Percentiles rank a stretch among this genome's conserved stretches.
Evolutionary conservation across 2,113 vertebrate genomes (phyloP).

Genomic region (Cervus canadensis): DNA sequence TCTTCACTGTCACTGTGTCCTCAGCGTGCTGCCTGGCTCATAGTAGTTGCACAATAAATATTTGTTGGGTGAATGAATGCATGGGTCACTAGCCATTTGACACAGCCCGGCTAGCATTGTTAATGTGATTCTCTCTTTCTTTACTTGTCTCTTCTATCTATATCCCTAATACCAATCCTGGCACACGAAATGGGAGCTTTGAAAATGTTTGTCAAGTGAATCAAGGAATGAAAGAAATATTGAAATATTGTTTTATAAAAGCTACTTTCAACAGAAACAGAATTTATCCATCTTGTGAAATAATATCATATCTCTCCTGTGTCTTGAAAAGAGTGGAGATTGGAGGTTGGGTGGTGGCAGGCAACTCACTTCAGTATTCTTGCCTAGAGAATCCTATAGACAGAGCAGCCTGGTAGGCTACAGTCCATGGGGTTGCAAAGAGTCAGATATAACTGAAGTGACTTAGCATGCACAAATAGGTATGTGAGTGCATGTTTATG

Average conservation of each 20-base stretch:
- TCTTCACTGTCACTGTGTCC: neutral
- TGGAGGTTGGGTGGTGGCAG: neutral
- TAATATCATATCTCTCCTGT: neutral
- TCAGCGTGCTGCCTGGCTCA: neutral
- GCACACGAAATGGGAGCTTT: neutral
- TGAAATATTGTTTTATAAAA: neutral
- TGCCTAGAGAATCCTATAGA: neutral
- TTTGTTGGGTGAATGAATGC: neutral
- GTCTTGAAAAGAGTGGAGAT: neutral
- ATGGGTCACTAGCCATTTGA: neutral
- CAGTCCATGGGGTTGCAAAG: neutral
- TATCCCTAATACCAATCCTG: neutral
- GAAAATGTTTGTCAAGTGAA: neutral
- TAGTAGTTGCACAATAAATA: neutral
- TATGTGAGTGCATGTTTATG: accelerated
- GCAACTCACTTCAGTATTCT: neutral
- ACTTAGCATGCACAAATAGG: neutral
- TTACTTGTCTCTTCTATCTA: neutral
- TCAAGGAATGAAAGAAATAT: neutral
- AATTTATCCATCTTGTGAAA: neutral
- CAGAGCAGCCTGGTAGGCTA: neutral
- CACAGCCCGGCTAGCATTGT: neutral
- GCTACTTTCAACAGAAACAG: neutral
- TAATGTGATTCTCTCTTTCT: neutral
- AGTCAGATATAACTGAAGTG: neutral